Base-by-base conservation (phyloP, 2,888 invertebrate genomes). In the Eupithecia vulgata region DNA sequence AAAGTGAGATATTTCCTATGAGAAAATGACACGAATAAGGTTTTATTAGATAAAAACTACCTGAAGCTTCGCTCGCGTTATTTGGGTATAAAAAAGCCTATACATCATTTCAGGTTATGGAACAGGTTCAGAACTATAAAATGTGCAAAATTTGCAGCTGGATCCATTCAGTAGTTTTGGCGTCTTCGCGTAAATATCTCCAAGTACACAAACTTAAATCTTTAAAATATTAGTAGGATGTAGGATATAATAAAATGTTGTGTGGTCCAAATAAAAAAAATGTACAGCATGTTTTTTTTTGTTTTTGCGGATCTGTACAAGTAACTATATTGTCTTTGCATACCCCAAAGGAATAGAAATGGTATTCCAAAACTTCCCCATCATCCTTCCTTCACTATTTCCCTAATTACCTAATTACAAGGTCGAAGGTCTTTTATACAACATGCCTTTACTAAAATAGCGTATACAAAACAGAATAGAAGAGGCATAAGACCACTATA, bases 371-470 rank as follows among this genome's bases (percentile, higher is more conserved):
- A 65, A 25, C 65, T 71, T 52, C 37, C 61, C 25, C 10, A 45
- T 35, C 52, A 65, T 30, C 67, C 48, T 73, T 42, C 64, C 70
- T 67, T 61, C 15, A 68, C 48, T 52, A 61, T 61, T 25, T 70
- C 34, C 67, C 67, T 68, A 70, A 70, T 65, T 74, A 71, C 40
- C 40, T 65, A 65, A 65, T 25, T 42, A 40, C 13, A 70, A 71
- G 74, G 71, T 65, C 71, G 37, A 70, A 73, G 70, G n/a, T 37
- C 35, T 67, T 66, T 42, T 34, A n/a, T 52, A 52, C 67, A 73
- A 52, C 45, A 65, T 68, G 65, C 37, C 68, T 74, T 48, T 12
- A 70, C 67, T 70, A 71, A 70, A 70, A 68, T 57, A 59, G 42
- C 45, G 71, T 74, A 74, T 30, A 73, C 62, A 66, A 65, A 52